These are phyloP conservation scores for Falco naumanni DNA, from an alignment of 2,797 vertebrate species.

Conservation along the genomic window DNA sequence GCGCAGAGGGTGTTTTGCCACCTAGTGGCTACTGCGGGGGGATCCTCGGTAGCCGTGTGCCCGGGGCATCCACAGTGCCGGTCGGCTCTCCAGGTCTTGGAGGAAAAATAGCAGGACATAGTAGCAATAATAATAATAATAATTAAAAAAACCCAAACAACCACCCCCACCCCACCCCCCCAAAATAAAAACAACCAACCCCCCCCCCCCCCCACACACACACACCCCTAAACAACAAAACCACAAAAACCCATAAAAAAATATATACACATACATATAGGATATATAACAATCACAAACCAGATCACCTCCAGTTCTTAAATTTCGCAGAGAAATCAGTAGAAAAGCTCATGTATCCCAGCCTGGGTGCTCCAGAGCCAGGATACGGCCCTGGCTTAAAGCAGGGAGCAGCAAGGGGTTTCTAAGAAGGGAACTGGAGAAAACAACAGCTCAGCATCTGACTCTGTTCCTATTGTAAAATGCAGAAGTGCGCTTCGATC, in stretches of 20 bases:
- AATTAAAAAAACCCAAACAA: too few relatives aligned
- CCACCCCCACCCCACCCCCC: too few relatives aligned
- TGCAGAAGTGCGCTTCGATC: not conserved
- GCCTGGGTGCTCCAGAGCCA: not conserved
- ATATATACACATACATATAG: too few relatives aligned
- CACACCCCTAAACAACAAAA: too few relatives aligned
- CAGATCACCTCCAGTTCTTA: rapidly evolving
- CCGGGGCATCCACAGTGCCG: not conserved
- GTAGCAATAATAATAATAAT: not conserved
- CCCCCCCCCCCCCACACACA: too few relatives aligned
- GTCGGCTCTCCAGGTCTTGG: rapidly evolving
- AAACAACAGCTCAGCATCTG: not conserved
- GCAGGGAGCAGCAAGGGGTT: not conserved
- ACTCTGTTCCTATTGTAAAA: not conserved
- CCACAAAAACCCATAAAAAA: too few relatives aligned
- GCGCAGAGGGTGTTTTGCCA: slow-evolving; percentile 47
- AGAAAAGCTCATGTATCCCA: rapidly evolving
- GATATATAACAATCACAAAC: rapidly evolving
- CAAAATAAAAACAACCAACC: too few relatives aligned
- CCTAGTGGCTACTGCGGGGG: not conserved
- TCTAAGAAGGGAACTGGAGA: not conserved
- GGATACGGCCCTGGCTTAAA: not conserved
- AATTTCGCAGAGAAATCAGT: not conserved
- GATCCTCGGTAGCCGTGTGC: rapidly evolving
- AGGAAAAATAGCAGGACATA: not conserved